Base-by-base conservation (phyloP, 2,797 vertebrate species). In the Anguilla megastoma region DNA sequence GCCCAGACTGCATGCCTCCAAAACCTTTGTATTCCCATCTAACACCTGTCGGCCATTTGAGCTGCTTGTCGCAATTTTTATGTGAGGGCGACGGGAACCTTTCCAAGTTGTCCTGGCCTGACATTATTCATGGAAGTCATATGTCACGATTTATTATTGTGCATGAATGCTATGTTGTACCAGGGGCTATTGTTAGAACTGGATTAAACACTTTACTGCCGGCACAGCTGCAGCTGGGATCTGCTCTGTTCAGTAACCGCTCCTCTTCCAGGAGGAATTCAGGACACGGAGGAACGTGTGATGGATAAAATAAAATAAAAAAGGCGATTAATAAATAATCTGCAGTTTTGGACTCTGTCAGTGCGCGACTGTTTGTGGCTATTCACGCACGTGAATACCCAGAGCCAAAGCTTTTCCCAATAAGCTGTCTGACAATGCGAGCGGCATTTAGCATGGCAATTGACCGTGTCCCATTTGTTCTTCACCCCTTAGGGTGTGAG, bases 101-200 rank as follows among this genome's bases (percentile, higher is more conserved):
- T 82, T 50, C 45, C 45, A 48, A 50, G 21, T 0, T 48, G 79
- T 48, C 79, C 79, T n/a, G 79, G 45, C 41, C 79, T 50, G 45
- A 50, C 45, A 24, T 50, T 21, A 50, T 33, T 24, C 12, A 50
- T 82, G 45, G 45, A 82, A 8, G 45, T n/a, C 41, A 50, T 24
- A 1, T 10, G 18, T 82, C 79, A 82, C 16, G 41, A n/a, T 48
- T 82, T 45, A 82, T 24, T 48, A 8, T n/a, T 9, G 21, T 10
- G 24, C 45, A n/a, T 8, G n/a, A 50, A n/a, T 82, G 24, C 50
- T 48, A 82, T 50, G 41, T n/a, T 7, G 79, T n/a, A 10, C 16
- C n/a, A 48, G 79, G 27, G 45, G 41, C 79, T 82, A 82, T 82
- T 82, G 79, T 82, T 82, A 50, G 79, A n/a, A 2, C 16, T n/a